Conservation (phyloP, 2,113 vertebrate species). For the Hystrix cristata region DNA sequence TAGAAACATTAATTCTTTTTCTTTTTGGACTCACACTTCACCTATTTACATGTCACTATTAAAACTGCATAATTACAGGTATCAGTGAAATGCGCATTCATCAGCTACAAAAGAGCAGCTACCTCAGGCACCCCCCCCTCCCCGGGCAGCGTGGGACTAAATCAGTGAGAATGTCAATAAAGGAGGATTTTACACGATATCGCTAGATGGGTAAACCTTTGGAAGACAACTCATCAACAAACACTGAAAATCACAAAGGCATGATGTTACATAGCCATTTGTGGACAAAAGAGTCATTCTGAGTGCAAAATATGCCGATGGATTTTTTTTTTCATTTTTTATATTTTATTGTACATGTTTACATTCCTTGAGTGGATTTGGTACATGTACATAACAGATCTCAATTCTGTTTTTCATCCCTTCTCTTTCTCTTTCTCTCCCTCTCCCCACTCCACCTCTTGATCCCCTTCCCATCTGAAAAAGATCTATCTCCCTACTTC, state of each 20-base stretch:
- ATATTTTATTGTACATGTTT: background rate
- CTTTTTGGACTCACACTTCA: slow-evolving; percentile 23
- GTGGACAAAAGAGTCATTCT: background rate
- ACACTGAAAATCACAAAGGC: slow-evolving; percentile 3
- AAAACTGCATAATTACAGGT: background rate
- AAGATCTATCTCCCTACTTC: background rate
- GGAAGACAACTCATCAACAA: background rate
- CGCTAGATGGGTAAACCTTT: background rate
- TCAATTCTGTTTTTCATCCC: background rate
- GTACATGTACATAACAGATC: background rate
- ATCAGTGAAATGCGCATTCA: background rate
- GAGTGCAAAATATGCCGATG: background rate
- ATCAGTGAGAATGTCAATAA: background rate
- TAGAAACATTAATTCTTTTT: slow-evolving; percentile 42
- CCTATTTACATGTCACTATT: background rate
- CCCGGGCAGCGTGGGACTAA: background rate
- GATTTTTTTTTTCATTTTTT: background rate
- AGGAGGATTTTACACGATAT: background rate
- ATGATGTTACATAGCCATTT: background rate
- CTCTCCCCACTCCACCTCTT: background rate
- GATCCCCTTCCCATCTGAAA: background rate
- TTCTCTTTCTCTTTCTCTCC: background rate
- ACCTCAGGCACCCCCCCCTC: too few relatives aligned
- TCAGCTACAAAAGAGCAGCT: background rate
- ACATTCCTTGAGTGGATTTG: background rate